phyloP scores from a whole-genome alignment of 2,888 invertebrate genomes.

The Nemotelus pantherinus region DNA sequence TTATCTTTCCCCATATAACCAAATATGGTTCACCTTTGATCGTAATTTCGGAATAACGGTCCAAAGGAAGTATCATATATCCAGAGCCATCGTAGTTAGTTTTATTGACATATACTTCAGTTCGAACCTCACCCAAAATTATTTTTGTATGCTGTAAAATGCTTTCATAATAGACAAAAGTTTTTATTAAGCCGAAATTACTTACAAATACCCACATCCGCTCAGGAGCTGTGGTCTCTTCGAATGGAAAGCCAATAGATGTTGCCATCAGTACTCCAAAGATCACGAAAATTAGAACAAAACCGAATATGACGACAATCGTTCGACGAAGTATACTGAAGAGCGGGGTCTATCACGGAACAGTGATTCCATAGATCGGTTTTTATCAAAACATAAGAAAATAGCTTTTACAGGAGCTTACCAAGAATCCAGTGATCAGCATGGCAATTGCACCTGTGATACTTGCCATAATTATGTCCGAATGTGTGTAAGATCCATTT shows the following conservation, averaged over 20 bases:
- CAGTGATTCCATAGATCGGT: background rate
- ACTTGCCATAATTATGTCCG: slow-evolving; percentile 68
- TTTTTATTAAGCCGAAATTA: slow-evolving; percentile 23
- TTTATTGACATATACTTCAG: slow-evolving; percentile 55
- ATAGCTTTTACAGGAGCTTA: slow-evolving; percentile 52
- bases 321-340: slow-evolving; percentile 62
- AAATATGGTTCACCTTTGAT: slow-evolving; percentile 56
- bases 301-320: slow-evolving; percentile 58
- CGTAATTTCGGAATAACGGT: slow-evolving; percentile 61
- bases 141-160: too few relatives aligned
- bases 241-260: slow-evolving; percentile 70
- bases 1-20: too few relatives aligned
- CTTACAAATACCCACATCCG: slow-evolving; percentile 67
- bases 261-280: slow-evolving; percentile 64
- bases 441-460: slow-evolving; percentile 62
- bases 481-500: slow-evolving; percentile 66
- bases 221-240: slow-evolving; percentile 66
- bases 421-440: slow-evolving; percentile 61
- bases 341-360: slow-evolving; percentile 58
- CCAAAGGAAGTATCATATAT: slow-evolving; percentile 66
- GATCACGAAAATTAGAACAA: slow-evolving; percentile 57
- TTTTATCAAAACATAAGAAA: background rate
- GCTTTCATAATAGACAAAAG: too few relatives aligned
- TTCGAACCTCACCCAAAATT: too few relatives aligned
- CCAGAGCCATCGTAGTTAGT: slow-evolving; percentile 64